Evolutionary conservation across 2,113 vertebrate species (phyloP), one percentile per base, ranked within the genome.

Genomic region (Upupa epops): DNA sequence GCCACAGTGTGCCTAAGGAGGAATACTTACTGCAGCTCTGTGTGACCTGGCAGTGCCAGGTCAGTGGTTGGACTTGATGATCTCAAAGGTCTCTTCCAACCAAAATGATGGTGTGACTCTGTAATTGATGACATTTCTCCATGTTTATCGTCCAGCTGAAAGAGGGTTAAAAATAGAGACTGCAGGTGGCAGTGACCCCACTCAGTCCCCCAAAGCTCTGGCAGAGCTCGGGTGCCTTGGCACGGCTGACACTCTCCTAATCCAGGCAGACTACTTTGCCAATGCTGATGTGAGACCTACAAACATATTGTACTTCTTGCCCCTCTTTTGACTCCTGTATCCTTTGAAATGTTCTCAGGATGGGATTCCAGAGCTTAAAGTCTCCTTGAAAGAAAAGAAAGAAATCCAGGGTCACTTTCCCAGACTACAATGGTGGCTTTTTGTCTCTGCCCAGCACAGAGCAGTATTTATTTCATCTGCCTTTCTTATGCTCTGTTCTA

Each of bases 401-500:
- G 17, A 78, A 92, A 90, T 86, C 31, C 70, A 79, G 17, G 36
- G 83, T 83, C n/a, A 81, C 49, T 93, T 90, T 79, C 52, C 54
- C 21, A 5, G 40, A 40, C 28, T 52, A 42, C 26, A 83, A 5
- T 32, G 13, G 11, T 56, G 34, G 26, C 66, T 87, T 87, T 73
- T 18, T 85, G n/a, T 56, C 56, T 64, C 59, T 71, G 28, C 29
- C 59, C n/a, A 82, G 36, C 8, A 79, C 32, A 48, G 19, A 40
- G 24, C 29, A 46, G 48, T 34, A 79, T 92, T 94, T 93, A 79
- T 93, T 90, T 68, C 9, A 37, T 28, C 55, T 46, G 18, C 5
- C 22, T 88, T 90, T 92, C 73, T 87, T 71, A 20, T 4, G 4
- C 60, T 90, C 74, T 68, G 10, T 71, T 89, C 15, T 72, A 32